Conservation (phyloP, 2,113 vertebrate species). For the Lichenostomus cassidix region DNA sequence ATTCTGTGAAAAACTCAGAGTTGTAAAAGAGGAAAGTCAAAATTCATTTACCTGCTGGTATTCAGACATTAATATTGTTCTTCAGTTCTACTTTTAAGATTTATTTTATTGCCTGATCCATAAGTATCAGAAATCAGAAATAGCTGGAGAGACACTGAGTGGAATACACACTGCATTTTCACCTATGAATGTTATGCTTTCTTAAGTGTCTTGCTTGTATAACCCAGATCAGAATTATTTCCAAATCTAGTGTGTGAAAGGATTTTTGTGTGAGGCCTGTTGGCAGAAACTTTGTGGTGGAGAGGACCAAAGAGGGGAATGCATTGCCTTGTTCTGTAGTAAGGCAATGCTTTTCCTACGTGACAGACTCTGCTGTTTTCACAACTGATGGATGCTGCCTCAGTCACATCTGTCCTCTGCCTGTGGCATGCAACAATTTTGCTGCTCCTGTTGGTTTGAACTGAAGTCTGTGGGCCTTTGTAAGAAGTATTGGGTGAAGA, state of each 20-base stretch:
- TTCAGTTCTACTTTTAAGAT: neutral
- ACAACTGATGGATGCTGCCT: neutral
- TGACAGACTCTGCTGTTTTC: rapidly evolving
- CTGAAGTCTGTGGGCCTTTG: neutral
- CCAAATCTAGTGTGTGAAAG: neutral
- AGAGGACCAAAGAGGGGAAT: neutral
- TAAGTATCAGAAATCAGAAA: neutral
- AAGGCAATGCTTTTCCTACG: neutral
- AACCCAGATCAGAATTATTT: neutral
- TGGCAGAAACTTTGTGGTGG: neutral
- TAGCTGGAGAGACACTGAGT: neutral
- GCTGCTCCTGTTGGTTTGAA: neutral
- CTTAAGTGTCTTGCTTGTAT: neutral
- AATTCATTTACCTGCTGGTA: neutral
- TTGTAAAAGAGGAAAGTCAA: slow-evolving; percentile 21
- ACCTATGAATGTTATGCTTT: neutral
- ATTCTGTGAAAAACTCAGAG: slow-evolving; percentile 5
- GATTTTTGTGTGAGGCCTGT: neutral
- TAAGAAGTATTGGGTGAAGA: neutral
- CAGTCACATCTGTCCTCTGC: neutral
- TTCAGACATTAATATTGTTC: neutral
- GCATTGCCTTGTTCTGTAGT: neutral
- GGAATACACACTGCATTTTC: neutral
- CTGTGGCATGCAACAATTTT: neutral
- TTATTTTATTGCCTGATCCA: neutral